phyloP scores from a whole-genome alignment of 2,888 invertebrate species.

The Incurvaria masculella region DNA sequence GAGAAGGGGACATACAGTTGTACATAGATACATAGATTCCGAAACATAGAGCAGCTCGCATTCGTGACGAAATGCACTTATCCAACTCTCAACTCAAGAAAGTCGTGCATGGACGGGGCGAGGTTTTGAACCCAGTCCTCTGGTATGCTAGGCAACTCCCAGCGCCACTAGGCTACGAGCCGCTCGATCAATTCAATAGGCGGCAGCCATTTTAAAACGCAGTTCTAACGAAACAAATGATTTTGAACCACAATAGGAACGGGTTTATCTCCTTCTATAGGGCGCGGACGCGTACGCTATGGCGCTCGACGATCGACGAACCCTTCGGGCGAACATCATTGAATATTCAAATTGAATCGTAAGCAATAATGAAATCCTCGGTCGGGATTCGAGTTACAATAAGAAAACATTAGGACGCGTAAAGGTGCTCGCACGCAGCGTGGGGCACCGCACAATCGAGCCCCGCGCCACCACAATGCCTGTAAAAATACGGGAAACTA shows the following conservation, averaged over 20 bases:
- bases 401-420: neutral
- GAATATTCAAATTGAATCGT: neutral
- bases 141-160: too few species aligned
- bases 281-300: neutral
- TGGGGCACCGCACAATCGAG: neutral
- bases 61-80: too few species aligned
- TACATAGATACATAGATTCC: too few species aligned
- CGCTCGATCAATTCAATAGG: too few species aligned
- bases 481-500: conserved; percentile 6
- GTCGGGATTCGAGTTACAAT: neutral
- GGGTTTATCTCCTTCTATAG: neutral
- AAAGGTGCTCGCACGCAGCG: neutral
- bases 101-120: too few species aligned
- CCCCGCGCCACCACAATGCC: conserved; percentile 6
- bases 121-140: too few species aligned
- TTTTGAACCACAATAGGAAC: neutral
- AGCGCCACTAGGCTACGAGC: too few species aligned
- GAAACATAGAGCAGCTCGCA: too few species aligned
- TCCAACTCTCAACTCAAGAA: too few species aligned
- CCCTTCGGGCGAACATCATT: neutral
- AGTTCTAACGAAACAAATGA: neutral
- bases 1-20: too few species aligned
- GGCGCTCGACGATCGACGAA: neutral
- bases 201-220: too few species aligned
- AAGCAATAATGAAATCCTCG: neutral